Evolutionary conservation across 2,888 invertebrate genomes (phyloP).

Genomic region (Glyphotaelius pellucidus): DNA sequence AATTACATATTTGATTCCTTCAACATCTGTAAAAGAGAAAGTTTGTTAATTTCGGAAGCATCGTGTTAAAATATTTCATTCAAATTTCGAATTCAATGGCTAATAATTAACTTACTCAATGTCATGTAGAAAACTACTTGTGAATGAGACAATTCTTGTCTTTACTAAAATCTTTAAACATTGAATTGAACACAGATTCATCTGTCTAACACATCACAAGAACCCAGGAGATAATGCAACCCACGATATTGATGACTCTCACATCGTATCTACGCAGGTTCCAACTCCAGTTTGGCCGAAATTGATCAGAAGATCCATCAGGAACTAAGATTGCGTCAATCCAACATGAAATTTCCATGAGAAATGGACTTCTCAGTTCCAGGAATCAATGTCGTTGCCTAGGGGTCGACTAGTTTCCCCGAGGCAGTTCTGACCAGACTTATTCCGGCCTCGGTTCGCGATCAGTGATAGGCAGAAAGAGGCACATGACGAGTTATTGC

Average conservation of each 20-base stretch:
- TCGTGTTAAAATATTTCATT: slow-evolving; percentile 13
- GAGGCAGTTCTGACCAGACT: slow-evolving; percentile 42
- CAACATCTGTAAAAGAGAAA: slow-evolving; percentile 86
- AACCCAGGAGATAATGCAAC: slow-evolving; percentile 64
- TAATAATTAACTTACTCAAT: slow-evolving; percentile 40
- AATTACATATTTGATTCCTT: slow-evolving; percentile 96
- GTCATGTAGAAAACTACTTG: slow-evolving; percentile 26
- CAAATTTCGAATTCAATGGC: slow-evolving; percentile 21
- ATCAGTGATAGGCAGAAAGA: slow-evolving; percentile 77
- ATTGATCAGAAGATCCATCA: slow-evolving; percentile 62
- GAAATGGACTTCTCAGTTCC: slow-evolving; percentile 31
- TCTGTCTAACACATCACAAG: slow-evolving; percentile 63
- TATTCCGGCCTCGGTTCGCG: slow-evolving; percentile 76
- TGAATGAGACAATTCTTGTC: slow-evolving; percentile 56
- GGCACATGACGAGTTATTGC: slow-evolving; percentile 80
- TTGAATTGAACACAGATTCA: slow-evolving; percentile 2
- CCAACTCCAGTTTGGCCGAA: slow-evolving; percentile 62
- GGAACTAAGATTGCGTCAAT: slow-evolving; percentile 51
- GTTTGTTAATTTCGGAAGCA: background rate
- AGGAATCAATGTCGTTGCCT: slow-evolving; percentile 15
- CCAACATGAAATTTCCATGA: slow-evolving; percentile 43
- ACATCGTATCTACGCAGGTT: slow-evolving; percentile 61
- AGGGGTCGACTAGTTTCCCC: slow-evolving; percentile 7
- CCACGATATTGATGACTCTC: slow-evolving; percentile 58
- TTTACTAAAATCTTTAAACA: slow-evolving; percentile 35